Base-by-base conservation (phyloP, 2,113 vertebrate species). In the Rhinoderma darwinii region DNA sequence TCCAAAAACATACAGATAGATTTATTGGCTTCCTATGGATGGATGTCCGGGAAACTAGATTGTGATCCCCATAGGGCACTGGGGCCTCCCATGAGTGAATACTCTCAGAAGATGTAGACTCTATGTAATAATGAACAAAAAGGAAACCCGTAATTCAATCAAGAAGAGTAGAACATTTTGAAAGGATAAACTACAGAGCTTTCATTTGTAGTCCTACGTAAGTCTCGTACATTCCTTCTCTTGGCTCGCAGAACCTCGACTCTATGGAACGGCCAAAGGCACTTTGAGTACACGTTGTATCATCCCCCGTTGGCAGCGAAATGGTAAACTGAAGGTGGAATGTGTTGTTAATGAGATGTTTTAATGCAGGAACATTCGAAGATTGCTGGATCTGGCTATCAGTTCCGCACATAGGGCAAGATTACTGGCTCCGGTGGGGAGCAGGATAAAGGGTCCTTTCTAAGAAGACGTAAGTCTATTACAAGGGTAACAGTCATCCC, bases 391-490 rank as follows among this genome's bases (percentile, higher is more conserved):
- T 89, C 85, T 88, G 87, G 88, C 86, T 32, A 88, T 88, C 89
- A 89, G 88, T 89, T 87, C 87, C 47, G 68, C 6, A 37, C 59
- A 78, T 27, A 44, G 37, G 88, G 91, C 90, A 91, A 91, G 91
- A 90, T 92, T 90, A 88, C 89, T 92, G 91, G 89, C 78, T 84
- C 90, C 84, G 90, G 91, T 83, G 91, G 89, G 89, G 90, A 89
- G 88, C 84, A 87, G 88, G 89, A 91, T 90, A 91, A 92, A 82
- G 89, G 90, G 82, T 70, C 76, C 91, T 91, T 91, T 92, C 89
- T 89, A 88, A 88, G 88, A 90, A 91, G 92, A 66, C 90, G 90
- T 88, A 91, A 90, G 89, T 41, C 86, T 87, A 77, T 86, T 89
- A 90, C 91, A 90, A 89, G 89, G 90, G 90, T 89, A 92, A 88